phyloP scores from a whole-genome alignment of 2,888 invertebrate genomes.

The Crematogaster levior region DNA sequence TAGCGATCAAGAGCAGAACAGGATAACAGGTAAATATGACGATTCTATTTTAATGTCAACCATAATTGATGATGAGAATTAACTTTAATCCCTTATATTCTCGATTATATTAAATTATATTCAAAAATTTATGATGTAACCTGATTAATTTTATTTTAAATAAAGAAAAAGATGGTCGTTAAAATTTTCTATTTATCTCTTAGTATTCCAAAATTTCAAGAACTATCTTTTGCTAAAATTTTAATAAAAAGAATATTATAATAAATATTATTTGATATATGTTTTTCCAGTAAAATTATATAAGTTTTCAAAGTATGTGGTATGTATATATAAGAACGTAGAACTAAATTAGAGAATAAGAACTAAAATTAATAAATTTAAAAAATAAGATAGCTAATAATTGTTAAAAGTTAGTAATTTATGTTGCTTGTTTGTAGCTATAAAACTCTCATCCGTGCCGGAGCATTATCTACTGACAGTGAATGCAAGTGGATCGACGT shows the following conservation, averaged over 20 bases:
- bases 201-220: neutral
- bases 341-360: no score
- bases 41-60: neutral
- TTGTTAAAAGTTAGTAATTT: conserved; percentile 15
- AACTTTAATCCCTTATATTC: neutral
- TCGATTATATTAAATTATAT: neutral
- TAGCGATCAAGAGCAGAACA: conserved; percentile 15
- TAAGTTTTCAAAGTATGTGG: neutral
- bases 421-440: conserved; percentile 55
- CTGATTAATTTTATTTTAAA: neutral
- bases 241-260: neutral
- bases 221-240: neutral
- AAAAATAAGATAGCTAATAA: neutral
- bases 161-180: neutral
- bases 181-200: neutral
- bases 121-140: neutral
- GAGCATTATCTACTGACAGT: conserved; percentile 64
- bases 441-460: conserved; percentile 69
- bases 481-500: conserved; percentile 37
- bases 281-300: no score
- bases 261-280: no score
- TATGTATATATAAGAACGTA: neutral
- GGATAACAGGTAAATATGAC: conserved; percentile 13
- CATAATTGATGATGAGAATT: neutral
- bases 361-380: neutral